Percentiles rank a stretch among this genome's conserved stretches.
Conservation (phyloP, 64 coral and sea anemone genomes). For the Catalaphyllia jardinei region DNA sequence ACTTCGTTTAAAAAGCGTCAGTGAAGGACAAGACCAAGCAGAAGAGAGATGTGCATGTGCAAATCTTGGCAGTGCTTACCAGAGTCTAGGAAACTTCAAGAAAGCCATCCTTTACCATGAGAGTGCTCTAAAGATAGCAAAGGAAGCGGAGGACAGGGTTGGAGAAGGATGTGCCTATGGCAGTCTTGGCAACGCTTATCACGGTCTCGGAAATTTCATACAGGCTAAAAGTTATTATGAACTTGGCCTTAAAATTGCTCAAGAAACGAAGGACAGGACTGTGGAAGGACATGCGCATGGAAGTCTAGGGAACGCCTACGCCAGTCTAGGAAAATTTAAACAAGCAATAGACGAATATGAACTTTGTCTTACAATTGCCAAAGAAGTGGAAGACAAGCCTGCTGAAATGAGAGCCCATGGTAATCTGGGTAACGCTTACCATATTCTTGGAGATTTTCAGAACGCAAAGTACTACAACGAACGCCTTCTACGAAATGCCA, state of each 20-base stretch:
- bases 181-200: background rate
- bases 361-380: too few species aligned
- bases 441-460: too few species aligned
- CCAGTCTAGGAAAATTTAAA: background rate
- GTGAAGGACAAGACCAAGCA: too few species aligned
- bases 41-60: too few species aligned
- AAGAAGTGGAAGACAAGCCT: too few species aligned
- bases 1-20: too few species aligned
- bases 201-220: background rate
- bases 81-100: background rate
- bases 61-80: too few species aligned
- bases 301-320: background rate
- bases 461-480: too few species aligned
- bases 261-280: background rate
- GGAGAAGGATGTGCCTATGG: background rate
- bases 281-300: background rate
- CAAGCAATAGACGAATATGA: too few species aligned
- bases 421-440: too few species aligned
- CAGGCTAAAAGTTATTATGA: slow-evolving; percentile 11
- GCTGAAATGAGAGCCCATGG: too few species aligned
- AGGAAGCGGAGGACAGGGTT: background rate
- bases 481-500: too few species aligned
- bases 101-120: background rate
- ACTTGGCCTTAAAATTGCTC: slow-evolving; percentile 1
- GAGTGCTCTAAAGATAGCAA: background rate